Evolutionary conservation across 37 sponge, comb jelly and placozoan genomes (phyloP).

Genomic region (Haliclona indistincta): DNA sequence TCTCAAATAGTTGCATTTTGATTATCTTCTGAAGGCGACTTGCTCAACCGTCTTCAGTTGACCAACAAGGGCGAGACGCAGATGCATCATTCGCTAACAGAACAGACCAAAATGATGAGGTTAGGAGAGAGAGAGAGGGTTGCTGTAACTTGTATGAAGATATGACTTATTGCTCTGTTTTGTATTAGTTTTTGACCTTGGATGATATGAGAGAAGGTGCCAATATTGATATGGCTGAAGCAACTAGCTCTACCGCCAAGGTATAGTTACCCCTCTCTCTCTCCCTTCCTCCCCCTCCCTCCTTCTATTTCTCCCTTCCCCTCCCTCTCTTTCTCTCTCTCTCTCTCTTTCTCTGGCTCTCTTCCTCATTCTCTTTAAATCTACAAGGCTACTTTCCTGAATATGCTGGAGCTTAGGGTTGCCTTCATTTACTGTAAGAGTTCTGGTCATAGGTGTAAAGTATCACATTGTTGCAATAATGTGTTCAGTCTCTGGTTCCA

Average conservation of each 20-base stretch:
- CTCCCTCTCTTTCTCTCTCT: neutral
- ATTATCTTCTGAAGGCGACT: conserved; percentile 28
- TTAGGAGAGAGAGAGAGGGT: too few species aligned
- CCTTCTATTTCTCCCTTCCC: neutral
- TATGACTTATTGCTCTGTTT: too few species aligned
- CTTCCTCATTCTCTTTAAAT: neutral
- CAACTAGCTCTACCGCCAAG: neutral
- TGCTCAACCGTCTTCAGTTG: conserved; percentile 52
- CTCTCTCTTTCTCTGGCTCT: neutral
- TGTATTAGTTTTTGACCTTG: conserved; percentile 65
- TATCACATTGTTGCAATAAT: too few species aligned
- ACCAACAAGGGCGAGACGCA: conserved; percentile 58
- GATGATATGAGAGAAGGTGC: conserved; percentile 71
- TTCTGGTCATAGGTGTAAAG: neutral
- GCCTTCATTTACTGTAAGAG: neutral
- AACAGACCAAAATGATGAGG: conserved; percentile 17
- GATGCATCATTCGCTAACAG: conserved; percentile 61
- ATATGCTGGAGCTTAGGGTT: neutral
- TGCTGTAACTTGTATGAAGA: too few species aligned
- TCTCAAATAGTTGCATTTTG: neutral
- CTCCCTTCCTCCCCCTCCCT: neutral
- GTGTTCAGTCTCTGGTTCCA: too few species aligned
- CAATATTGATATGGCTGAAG: conserved; percentile 84
- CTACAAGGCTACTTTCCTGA: neutral
- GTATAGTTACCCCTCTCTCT: neutral